Evolutionary conservation across 2,797 vertebrate genomes (phyloP), one percentile per base, ranked within the genome.

Genomic region (Oophaga sylvatica): DNA sequence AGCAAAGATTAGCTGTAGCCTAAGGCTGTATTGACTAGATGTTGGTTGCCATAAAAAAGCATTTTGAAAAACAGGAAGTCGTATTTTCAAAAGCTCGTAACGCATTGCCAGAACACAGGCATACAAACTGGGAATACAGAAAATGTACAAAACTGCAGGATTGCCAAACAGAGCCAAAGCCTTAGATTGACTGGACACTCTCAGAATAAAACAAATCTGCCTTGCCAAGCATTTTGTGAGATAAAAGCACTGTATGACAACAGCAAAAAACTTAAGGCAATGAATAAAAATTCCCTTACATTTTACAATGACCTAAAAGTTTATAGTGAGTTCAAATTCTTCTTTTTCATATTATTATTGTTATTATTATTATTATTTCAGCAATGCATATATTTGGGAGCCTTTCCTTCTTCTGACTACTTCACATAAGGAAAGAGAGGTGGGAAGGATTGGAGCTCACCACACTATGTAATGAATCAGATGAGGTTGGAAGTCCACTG

Each of bases 1-100:
- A 81, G 22, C 65, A 22, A n/a, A 90, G 9, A 20, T 76, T 85
- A 91, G 13, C 31, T 5, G 29, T 89, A 48, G 81, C 22, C 35
- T 56, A 80, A 85, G 76, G 88, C 5, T 83, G 5, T 81, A 80
- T 62, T 35, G 9, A 56, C 67, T 89, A 41, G 85, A 71, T 83
- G 68, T 81, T 35, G 75, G 75, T 81, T 85, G 77, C 2, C 0
- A 9, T 29, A 86, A 76, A 87, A 80, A 86, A 71, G 26, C 60
- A 82, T 78, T 89, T 67, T 62, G 62, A 70, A 85, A 81, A 89
- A 83, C 88, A 83, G 83, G 83, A 86, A 89, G 84, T 86, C 29
- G 79, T 86, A 70, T 62, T 78, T 86, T 71, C 59, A 78, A 89
- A 82, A 82, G 31, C 71, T 82, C 31, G 41, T 29, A 81, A 53